These are phyloP conservation scores for Spheniscus mendiculus DNA, from an alignment of 2,113 vertebrate species.

Conservation along the genomic window DNA sequence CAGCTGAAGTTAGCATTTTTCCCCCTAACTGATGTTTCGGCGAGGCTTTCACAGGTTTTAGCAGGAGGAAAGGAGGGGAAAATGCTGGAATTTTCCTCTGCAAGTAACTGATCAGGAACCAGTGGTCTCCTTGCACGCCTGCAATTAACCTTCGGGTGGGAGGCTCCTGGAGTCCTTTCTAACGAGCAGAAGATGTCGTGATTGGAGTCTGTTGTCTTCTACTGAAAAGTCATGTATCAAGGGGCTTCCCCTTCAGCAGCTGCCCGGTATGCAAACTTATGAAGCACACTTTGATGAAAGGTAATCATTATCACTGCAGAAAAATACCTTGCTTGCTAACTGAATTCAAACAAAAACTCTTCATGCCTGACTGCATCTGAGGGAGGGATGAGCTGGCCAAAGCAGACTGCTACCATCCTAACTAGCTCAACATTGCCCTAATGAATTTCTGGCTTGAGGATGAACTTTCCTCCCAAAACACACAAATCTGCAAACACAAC, in stretches of 20 bases:
- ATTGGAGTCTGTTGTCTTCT: not conserved
- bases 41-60: not conserved
- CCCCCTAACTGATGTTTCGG: not conserved
- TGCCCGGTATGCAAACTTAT: not conserved
- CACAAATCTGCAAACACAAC: not conserved
- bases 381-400: not conserved
- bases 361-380: not conserved
- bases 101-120: not conserved
- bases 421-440: rapidly evolving
- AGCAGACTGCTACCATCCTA: not conserved
- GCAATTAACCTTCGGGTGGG: not conserved
- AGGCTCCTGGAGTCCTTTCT: not conserved
- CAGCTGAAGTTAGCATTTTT: not conserved
- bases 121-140: not conserved
- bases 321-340: not conserved
- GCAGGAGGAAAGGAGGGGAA: not conserved
- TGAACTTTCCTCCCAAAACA: not conserved
- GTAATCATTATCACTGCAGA: not conserved
- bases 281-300: not conserved
- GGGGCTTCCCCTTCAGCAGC: not conserved
- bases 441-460: not conserved
- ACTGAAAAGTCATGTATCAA: not conserved
- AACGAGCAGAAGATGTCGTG: not conserved
- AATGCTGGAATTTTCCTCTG: not conserved
- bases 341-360: not conserved